Percentiles rank a stretch among this genome's conserved stretches.
These are phyloP conservation scores for Lepus timidus DNA, from an alignment of 2,113 vertebrate species.

Conservation along the genomic window DNA sequence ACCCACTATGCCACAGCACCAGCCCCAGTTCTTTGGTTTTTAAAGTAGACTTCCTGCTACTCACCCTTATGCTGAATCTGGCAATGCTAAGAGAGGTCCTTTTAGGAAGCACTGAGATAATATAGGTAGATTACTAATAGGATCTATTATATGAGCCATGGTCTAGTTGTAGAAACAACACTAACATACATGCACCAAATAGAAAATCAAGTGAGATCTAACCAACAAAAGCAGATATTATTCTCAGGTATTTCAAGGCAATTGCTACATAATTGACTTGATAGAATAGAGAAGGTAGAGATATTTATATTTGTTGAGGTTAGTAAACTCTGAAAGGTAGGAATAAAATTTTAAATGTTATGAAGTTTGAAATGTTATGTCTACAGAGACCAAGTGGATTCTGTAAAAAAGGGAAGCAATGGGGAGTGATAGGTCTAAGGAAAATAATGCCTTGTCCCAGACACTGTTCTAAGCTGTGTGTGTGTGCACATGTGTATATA, in stretches of 20 bases:
- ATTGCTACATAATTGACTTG: not conserved
- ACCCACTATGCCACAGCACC: too few relatives aligned
- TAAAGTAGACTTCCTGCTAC: not conserved
- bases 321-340: not conserved
- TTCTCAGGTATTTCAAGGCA: not conserved
- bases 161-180: not conserved
- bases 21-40: not conserved
- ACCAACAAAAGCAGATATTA: not conserved
- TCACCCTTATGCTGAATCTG: not conserved
- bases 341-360: not conserved
- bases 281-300: not conserved
- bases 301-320: not conserved
- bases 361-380: not conserved
- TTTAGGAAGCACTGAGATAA: not conserved
- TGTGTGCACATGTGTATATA: not conserved
- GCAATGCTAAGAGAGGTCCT: not conserved
- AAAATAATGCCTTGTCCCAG: not conserved
- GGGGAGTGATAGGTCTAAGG: not conserved
- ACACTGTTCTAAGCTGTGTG: not conserved
- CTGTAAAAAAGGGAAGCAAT: not conserved
- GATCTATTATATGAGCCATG: not conserved
- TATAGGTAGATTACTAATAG: not conserved
- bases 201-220: not conserved
- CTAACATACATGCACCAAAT: not conserved
- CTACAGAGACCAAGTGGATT: not conserved